Evolutionary conservation across 2,113 vertebrate genomes (phyloP), one percentile per base, ranked within the genome.

Genomic region (Myocastor coypus): DNA sequence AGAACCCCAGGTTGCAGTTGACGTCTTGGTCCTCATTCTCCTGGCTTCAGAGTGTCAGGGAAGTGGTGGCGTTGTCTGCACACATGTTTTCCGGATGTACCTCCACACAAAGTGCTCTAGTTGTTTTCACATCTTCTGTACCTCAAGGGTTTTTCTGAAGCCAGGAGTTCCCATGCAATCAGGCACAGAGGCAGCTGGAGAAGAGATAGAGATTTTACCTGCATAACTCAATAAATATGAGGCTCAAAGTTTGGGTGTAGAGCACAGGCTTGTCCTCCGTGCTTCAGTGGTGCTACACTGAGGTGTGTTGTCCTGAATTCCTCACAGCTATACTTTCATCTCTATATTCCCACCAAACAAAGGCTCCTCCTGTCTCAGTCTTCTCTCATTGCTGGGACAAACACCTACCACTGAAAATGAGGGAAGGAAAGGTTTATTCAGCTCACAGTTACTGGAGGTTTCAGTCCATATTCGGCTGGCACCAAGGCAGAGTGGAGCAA

Each of bases 11-110:
- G 28, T 55, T 28, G 30, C 11, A 88, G 12, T 12, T 57, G 24
- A 40, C n/a, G 24, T 26, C 28, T 16, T 8, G 5, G 13, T 5
- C 5, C 16, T 28, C 2, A 1, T 3, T 87, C 14, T 7, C 17
- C 16, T 32, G 3, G 59, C 4, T 59, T 32, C 57, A 8, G 7
- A 59, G 69, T 40, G 61, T 92, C 61, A 59, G 1, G 28, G 26
- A 50, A 86, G 22, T 3, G 8, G 1, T 37, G 5, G 0, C 32
- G 32, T 64, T 32, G 14, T 64, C 61, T 84, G 12, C 28, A 46
- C 37, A 9, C 5, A 10, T 5, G 42, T 93, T 93, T 93, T 55
- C 55, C 40, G 19, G 17, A 3, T 9, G 78, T n/a, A 46, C 2
- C 3, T 69, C 2, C 11, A 83, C 40, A 5, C 14, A 61, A 19